Base-by-base conservation (phyloP, 1,140 invertebrate genomes). In the Neodiprion fabricii region DNA sequence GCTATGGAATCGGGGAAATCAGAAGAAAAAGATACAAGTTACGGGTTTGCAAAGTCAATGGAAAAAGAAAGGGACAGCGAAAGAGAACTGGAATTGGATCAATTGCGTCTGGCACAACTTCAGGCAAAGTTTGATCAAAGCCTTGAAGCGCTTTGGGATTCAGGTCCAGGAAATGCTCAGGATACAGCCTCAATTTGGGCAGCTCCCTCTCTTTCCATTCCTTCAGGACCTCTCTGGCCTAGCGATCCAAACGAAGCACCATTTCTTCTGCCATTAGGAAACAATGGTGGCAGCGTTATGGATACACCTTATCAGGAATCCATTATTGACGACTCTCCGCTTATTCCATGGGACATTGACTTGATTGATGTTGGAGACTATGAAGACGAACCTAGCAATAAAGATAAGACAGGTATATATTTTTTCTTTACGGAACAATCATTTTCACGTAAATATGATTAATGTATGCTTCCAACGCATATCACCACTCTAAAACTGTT, bases 91-190 rank as follows among this genome's bases (percentile, higher is more conserved):
- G 85, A 84, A 78, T 73, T 87, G 23, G 91, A 92, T 80, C 88
- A 89, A 74, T 86, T 90, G 73, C 85, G 90, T 73, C 90, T 92
- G 76, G 91, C 91, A 8, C 90, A 91, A 78, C 89, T 93, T 74
- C 89, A 92, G 79, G 92, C 92, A 9, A 93, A 93, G 81, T 93
- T 93, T 82, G 90, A 92, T 82, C 87, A 90, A 66, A 91, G 89
- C 80, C 87, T 93, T n/a, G 91, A 93, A 81, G 91, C 91, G 47
- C 82, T 93, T 53, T 93, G 92, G 92, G 86, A 87, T 69, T 84
- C 81, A 70, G 85, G 85, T 71, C 80, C 85, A 11, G 84, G 86
- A 40, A 86, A 86, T 77, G 82, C 82, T 28, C 85, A 84, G 28
- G 84, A 84, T 65, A 82, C 80, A 61, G 82, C 86, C 78, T 87